These are phyloP conservation scores for Lycocorax pyrrhopterus DNA, from an alignment of 2,113 vertebrate species.

Conservation along the genomic window DNA sequence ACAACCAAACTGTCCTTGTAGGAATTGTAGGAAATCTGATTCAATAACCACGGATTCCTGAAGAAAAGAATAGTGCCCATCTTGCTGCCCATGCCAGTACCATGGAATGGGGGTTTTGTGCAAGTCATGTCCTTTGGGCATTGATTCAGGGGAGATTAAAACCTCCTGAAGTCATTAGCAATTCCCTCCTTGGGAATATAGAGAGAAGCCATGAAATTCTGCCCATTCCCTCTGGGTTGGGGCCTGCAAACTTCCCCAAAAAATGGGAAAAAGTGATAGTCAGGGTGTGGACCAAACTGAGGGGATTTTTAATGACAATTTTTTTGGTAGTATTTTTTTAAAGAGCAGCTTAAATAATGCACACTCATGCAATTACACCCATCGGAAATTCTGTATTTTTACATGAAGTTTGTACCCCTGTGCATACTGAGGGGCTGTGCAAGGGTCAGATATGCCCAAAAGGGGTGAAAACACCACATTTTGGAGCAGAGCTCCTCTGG, in stretches of 20 bases:
- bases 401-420: background rate
- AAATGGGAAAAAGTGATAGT: background rate
- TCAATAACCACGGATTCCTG: background rate
- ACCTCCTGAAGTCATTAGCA: background rate
- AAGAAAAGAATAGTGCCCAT: background rate
- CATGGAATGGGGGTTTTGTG: background rate
- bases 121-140: background rate
- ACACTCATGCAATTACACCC: too few species aligned
- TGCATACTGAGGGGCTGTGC: background rate
- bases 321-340: background rate
- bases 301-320: background rate
- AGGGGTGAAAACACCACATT: background rate
- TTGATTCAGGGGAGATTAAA: background rate
- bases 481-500: background rate
- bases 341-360: background rate
- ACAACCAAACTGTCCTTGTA: background rate
- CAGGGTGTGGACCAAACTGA: background rate
- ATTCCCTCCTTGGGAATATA: background rate
- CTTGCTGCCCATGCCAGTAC: background rate
- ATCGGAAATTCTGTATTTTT: background rate
- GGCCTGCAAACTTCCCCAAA: background rate
- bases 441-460: background rate
- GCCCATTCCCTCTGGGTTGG: background rate
- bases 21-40: background rate
- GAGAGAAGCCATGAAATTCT: background rate